These are phyloP conservation scores for Megaceryle alcyon DNA, from an alignment of 2,797 vertebrate genomes.

Conservation along the genomic window DNA sequence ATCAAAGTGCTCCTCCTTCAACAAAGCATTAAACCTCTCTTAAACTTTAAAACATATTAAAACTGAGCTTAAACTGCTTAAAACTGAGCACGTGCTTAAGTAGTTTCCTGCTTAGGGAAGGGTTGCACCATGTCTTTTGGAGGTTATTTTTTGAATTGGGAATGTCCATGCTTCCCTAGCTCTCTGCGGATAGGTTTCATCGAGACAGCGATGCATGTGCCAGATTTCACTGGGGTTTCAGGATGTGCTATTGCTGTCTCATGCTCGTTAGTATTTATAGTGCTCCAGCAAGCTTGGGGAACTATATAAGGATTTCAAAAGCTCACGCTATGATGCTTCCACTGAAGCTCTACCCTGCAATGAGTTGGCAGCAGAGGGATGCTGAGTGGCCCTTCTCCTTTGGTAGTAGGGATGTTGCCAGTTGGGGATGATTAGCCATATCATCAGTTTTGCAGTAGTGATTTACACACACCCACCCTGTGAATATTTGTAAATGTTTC, in stretches of 20 bases:
- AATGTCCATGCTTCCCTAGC: neutral
- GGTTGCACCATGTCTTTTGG: neutral
- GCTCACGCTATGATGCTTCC: neutral
- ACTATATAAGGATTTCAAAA: neutral
- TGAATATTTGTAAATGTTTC: neutral
- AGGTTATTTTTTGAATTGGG: neutral
- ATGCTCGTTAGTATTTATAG: neutral
- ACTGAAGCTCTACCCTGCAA: neutral
- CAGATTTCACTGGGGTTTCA: neutral
- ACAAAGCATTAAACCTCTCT: neutral
- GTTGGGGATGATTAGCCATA: neutral
- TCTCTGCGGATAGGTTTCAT: neutral
- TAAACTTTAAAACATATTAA: neutral
- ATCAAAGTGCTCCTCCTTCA: conserved; percentile 1
- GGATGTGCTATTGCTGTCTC: neutral
- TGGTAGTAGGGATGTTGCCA: neutral
- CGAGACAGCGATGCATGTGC: rapidly evolving
- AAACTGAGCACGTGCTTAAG: neutral
- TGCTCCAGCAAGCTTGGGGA: neutral
- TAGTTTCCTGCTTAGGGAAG: neutral
- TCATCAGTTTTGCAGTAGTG: neutral
- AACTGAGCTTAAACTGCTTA: neutral
- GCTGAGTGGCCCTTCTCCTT: neutral
- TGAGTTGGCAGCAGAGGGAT: neutral
- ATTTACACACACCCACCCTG: neutral